A percentile compares a stretch with the other conserved stretches of the same genome.
Evolutionary conservation across 2,888 invertebrate species (phyloP).

Genomic region (Drosophila eohydei): DNA sequence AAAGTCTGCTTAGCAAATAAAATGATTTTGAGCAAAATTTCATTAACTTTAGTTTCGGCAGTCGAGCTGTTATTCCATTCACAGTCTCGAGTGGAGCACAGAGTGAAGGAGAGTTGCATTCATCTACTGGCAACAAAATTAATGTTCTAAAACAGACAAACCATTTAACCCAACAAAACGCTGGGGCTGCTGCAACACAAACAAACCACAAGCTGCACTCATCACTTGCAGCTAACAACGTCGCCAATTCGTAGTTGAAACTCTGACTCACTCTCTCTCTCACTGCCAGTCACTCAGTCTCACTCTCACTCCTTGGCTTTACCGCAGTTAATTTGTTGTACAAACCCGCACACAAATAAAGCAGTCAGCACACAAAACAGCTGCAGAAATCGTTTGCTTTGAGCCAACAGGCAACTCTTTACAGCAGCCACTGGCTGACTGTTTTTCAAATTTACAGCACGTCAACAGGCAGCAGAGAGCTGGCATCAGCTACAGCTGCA

Average conservation of each 20-base stretch:
- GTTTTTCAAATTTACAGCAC: slow-evolving; percentile 76
- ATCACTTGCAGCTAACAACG: slow-evolving; percentile 70
- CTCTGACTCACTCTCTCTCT: neutral
- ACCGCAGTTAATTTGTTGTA: slow-evolving; percentile 77
- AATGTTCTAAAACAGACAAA: slow-evolving; percentile 77
- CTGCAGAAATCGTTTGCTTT: slow-evolving; percentile 73
- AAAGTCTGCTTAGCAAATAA: slow-evolving; percentile 12
- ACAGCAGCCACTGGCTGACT: slow-evolving; percentile 56
- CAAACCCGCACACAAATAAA: slow-evolving; percentile 76
- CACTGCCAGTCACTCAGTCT: neutral
- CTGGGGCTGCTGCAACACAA: slow-evolving; percentile 29
- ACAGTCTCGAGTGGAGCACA: slow-evolving; percentile 4
- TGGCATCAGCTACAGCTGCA: neutral
- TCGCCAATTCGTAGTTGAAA: slow-evolving; percentile 33
- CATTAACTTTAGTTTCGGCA: slow-evolving; percentile 25
- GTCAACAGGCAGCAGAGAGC: slow-evolving; percentile 52
- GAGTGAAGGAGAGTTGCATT: slow-evolving; percentile 25
- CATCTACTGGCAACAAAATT: slow-evolving; percentile 60
- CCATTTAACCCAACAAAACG: slow-evolving; percentile 66
- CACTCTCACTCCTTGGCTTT: slow-evolving; percentile 1
- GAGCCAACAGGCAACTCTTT: slow-evolving; percentile 74
- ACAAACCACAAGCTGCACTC: slow-evolving; percentile 65
- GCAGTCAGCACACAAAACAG: slow-evolving; percentile 58
- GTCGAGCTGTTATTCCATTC: slow-evolving; percentile 6
- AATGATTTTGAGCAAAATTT: slow-evolving; percentile 25